Evolutionary conservation across 2,113 vertebrate species (phyloP), one percentile per base, ranked within the genome.

Genomic region (Catharus minimus): DNA sequence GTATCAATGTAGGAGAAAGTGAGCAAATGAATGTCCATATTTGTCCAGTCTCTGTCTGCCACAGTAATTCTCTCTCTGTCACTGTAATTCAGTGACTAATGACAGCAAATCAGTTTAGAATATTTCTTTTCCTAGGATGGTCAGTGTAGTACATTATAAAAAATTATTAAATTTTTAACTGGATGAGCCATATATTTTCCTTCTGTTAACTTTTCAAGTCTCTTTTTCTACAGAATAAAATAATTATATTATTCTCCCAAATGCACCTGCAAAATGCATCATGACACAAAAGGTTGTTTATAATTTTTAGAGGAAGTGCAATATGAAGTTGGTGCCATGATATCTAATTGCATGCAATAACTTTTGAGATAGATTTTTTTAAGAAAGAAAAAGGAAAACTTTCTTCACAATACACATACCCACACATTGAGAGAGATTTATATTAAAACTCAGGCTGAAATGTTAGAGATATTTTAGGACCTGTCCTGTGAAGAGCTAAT

Each of bases 401-500:
- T 82, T 55, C 15, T 23, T 47, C 3, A 1, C 21, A 46, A 20
- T 56, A 15, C 22, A 75, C 9, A 66, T 27, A n/a, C n/a, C 21
- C 28, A 62, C 52, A 22, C 10, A 41, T 11, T 61, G 23, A 49
- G 21, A 68, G 44, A 49, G 11, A 64, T 47, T 73, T 76, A 13
- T 56, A 53, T 39, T 39, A 91, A 91, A 81, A 67, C 22, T 66
- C 43, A 62, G 18, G 6, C n/a, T 86, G 55, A 91, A 90, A 58
- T 55, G 5, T 69, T 77, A 80, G 9, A 18, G n/a, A 39, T 92
- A 95, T 88, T 92, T 94, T 86, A 66, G 22, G 44, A 94, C 13
- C 38, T 91, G 32, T 62, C 72, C 39, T 2, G 1, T 55, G 49
- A 88, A 94, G 39, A 43, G 27, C 16, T 95, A 77, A 93, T 93